Evolutionary conservation across 37 sponge, comb jelly and placozoan genomes (phyloP).

Genomic region (Cliona cf. orientalis): DNA sequence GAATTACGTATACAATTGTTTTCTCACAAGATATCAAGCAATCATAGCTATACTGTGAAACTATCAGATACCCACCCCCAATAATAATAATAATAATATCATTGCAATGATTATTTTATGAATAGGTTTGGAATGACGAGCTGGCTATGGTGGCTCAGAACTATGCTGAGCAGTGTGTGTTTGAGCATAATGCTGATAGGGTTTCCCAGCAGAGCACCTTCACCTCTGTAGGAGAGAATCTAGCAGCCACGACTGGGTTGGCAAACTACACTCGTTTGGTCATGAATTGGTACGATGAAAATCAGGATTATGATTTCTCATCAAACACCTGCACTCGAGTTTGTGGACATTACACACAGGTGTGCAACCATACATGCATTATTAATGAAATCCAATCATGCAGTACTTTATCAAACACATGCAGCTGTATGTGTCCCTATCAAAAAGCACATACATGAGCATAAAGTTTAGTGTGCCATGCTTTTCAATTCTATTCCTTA

Average conservation of each 20-base stretch:
- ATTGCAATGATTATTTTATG: neutral
- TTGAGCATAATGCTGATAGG: slow-evolving; percentile 4
- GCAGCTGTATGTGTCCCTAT: neutral
- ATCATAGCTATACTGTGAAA: too few species aligned
- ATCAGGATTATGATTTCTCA: neutral
- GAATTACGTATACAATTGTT: too few species aligned
- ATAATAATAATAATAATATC: too few species aligned
- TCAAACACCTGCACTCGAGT: slow-evolving; percentile 10
- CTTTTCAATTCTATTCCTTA: neutral
- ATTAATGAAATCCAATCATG: neutral
- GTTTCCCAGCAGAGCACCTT: neutral
- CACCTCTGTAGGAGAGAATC: slow-evolving; percentile 10
- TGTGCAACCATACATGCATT: neutral
- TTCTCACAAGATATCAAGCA: too few species aligned
- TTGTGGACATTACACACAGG: slow-evolving; percentile 53
- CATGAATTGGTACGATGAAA: slow-evolving; percentile 16
- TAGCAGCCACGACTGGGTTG: slow-evolving; percentile 8
- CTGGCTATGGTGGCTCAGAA: slow-evolving; percentile 25
- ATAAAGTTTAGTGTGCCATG: neutral
- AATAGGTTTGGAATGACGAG: slow-evolving; percentile 15
- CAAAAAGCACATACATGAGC: neutral
- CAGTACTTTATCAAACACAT: neutral
- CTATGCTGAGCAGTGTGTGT: slow-evolving; percentile 23
- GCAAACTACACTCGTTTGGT: slow-evolving; percentile 1
- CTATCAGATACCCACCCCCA: too few species aligned